These are phyloP conservation scores for Spongilla lacustris DNA, from an alignment of 37 sponge, comb jelly and placozoan genomes.

Conservation along the genomic window DNA sequence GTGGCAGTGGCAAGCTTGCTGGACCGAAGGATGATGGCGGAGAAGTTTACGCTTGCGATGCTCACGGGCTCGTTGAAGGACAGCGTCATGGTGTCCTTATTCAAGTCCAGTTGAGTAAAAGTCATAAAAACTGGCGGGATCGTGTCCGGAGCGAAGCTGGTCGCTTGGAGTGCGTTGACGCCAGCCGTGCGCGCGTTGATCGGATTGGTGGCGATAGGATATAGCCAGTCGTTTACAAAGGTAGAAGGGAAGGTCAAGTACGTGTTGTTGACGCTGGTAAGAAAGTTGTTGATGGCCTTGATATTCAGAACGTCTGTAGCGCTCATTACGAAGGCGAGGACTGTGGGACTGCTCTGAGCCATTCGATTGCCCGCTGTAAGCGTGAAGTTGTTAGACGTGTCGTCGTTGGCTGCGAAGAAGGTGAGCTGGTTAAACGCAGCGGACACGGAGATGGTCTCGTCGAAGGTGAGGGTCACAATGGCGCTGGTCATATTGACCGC, in stretches of 20 bases:
- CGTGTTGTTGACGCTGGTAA: constrained; percentile 63
- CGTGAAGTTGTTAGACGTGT: constrained; percentile 34
- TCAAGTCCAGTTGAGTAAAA: constrained; percentile 59
- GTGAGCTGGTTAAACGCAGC: constrained; percentile 24
- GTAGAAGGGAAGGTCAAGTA: constrained; percentile 39
- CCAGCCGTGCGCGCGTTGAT: constrained; percentile 30
- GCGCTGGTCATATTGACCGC: constrained; percentile 51
- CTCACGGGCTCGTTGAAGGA: constrained; percentile 80
- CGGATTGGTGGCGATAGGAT: constrained; percentile 9
- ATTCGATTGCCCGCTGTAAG: constrained; percentile 22
- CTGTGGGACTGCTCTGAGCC: constrained; percentile 13
- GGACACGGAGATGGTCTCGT: constrained; percentile 47
- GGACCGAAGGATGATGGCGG: constrained; percentile 34
- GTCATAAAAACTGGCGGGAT: constrained; percentile 27
- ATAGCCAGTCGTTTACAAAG: constrained; percentile 43
- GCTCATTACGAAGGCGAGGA: constrained; percentile 48
- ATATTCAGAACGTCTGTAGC: constrained; percentile 34
- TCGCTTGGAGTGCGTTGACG: constrained; percentile 46
- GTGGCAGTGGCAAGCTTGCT: constrained; percentile 27
- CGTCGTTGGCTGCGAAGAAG: constrained; percentile 32
- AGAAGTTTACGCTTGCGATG: constrained; percentile 34
- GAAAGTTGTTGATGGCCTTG: constrained; percentile 72
- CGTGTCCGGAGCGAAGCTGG: constrained; percentile 46
- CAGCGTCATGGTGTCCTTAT: constrained; percentile 53
- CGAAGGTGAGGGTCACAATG: constrained; percentile 60